These are phyloP conservation scores for Oscheius sp. DNA, from an alignment of 2,888 invertebrate genomes.

Conservation along the genomic window DNA sequence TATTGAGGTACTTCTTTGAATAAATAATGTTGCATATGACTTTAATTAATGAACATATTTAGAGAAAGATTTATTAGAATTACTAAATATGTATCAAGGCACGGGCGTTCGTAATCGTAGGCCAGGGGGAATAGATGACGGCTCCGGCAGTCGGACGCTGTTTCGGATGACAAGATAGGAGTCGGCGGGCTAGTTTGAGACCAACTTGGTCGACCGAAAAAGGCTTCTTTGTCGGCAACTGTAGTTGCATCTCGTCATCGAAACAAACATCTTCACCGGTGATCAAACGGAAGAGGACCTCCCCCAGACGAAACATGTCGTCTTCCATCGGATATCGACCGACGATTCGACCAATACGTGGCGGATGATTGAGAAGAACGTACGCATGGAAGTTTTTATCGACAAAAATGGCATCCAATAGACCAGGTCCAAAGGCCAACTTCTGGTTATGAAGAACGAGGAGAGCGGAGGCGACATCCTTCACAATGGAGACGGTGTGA, in stretches of 20 bases:
- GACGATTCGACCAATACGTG: not conserved
- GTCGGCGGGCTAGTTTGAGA: not conserved
- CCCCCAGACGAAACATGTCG: conserved; percentile 6
- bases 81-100: no score
- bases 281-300: not conserved
- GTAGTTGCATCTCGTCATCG: not conserved
- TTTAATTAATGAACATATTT: no score
- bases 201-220: not conserved
- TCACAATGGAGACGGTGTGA: not conserved
- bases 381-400: not conserved
- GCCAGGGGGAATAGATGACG: not conserved
- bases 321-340: not conserved
- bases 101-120: not conserved
- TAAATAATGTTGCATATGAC: conserved; percentile 13
- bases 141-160: not conserved
- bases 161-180: not conserved
- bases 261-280: not conserved
- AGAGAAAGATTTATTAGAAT: no score
- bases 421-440: not conserved
- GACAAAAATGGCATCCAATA: not conserved
- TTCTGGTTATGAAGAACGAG: not conserved
- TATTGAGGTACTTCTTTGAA: conserved; percentile 14
- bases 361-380: not conserved
- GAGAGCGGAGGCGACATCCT: not conserved
- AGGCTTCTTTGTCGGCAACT: not conserved